Evolutionary conservation across 2,888 invertebrate species (phyloP), one percentile per base, ranked within the genome.

Genomic region (Eristalis intricaria): DNA sequence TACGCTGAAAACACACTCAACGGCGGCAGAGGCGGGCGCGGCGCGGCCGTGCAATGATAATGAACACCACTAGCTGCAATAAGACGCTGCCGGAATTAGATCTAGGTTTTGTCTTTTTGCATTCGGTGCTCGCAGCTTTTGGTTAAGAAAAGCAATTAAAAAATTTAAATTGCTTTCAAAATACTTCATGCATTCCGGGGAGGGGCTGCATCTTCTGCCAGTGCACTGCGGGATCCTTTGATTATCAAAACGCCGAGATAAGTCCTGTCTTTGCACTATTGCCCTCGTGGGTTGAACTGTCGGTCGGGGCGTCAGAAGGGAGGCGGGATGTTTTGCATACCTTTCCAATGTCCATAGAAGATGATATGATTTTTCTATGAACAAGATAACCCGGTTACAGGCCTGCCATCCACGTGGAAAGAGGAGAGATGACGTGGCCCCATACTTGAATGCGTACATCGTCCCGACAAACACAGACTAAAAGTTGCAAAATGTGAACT

Each of bases 141-240:
- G 73, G 40, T 50, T 69, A 82, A 86, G 82, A 86, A 86, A 86
- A 86, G 82, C 85, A 86, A 86, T 86, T 86, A 86, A 82, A 85
- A 82, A 82, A 77, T 82, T 71, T 69, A 81, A 82, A 86, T 78
- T 86, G 74, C 82, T 86, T 86, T 82, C 69, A 78, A 78, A 82
- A 82, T 70, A 82, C 82, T 86, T 77, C 56, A 50, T 71, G 81
- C 81, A 81, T 74, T 60, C 22, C 63, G 22, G 7, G 13, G 1
- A 15, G 15, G n/a, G 15, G 32, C n/a, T 26, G 26, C 66, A 56
- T 13, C 38, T 23, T 13, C 13, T 4, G n/a, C 13, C 22, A 29
- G 4, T 29, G 56, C 71, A 43, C 0, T 29, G 43, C 61, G 60
- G 66, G 66, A 50, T 73, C 29, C 19, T 80, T 40, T 61, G 63